Conservation (phyloP, 2,797 vertebrate species). For the Danionella dracula region DNA sequence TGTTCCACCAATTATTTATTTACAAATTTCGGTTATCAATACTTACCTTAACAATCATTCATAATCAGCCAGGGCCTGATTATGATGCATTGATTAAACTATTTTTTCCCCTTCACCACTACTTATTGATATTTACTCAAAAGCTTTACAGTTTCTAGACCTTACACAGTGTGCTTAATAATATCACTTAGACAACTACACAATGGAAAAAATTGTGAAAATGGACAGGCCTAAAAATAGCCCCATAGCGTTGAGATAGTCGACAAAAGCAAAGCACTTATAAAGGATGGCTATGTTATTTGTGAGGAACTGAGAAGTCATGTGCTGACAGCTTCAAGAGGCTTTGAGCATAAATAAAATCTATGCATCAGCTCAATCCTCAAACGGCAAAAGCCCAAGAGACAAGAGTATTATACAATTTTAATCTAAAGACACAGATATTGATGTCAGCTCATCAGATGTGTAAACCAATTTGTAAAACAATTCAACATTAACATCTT, state of each 20-base stretch:
- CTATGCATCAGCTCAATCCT: slow-evolving; percentile 31
- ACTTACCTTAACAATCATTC: no score
- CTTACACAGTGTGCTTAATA: background rate
- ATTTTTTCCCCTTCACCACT: no score
- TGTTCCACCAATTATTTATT: no score
- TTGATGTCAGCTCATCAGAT: no score
- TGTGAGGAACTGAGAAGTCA: slow-evolving; percentile 57
- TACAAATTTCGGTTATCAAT: no score
- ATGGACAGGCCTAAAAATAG: slow-evolving; percentile 43
- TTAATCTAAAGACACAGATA: no score
- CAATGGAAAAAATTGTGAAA: slow-evolving; percentile 13
- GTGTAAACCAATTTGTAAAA: no score
- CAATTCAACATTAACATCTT: no score
- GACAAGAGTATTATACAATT: no score
- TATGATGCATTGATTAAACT: no score
- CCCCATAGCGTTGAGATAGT: slow-evolving; percentile 51
- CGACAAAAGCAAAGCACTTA: slow-evolving; percentile 45
- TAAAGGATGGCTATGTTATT: slow-evolving; percentile 51
- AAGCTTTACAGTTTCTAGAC: background rate
- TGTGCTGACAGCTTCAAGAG: slow-evolving; percentile 44
- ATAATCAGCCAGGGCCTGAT: no score
- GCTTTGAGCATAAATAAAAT: slow-evolving; percentile 34
- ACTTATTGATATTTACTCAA: no score
- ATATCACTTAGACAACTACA: slow-evolving; percentile 7
- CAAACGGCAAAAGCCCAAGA: slow-evolving; percentile 30